Evolutionary conservation across 2,888 invertebrate species (phyloP).

Genomic region (Noctua janthina): DNA sequence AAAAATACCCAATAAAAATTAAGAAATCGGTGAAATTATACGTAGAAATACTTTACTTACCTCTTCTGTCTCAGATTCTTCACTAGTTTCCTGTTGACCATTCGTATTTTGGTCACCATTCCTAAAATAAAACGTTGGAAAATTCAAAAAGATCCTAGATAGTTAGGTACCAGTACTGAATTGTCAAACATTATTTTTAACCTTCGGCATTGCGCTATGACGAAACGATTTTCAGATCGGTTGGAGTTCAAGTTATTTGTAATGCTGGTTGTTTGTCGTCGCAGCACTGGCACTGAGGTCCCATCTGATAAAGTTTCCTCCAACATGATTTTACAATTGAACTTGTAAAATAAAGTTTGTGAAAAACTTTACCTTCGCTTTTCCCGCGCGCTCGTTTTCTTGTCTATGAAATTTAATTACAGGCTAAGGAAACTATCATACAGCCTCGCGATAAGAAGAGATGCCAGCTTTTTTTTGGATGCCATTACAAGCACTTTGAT

Average conservation of each 20-base stretch:
- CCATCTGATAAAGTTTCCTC: constrained; percentile 64
- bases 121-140: constrained; percentile 61
- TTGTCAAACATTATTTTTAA: constrained; percentile 40
- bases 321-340: constrained; percentile 50
- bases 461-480: background rate
- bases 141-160: background rate
- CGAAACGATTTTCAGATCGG: constrained; percentile 72
- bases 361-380: background rate
- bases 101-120: constrained; percentile 65
- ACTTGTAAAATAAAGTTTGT: background rate
- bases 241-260: constrained; percentile 56
- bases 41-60: constrained; percentile 62
- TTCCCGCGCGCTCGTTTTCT: constrained; percentile 37
- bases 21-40: background rate
- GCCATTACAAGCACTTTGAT: constrained; percentile 3
- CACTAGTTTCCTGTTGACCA: constrained; percentile 75
- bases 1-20: background rate
- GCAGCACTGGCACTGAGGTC: constrained; percentile 58
- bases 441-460: background rate
- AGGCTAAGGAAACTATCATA: constrained; percentile 8
- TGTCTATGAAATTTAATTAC: background rate
- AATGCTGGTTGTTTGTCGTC: constrained; percentile 59
- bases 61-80: constrained; percentile 81
- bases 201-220: constrained; percentile 81
- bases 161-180: background rate